phyloP scores from a whole-genome alignment of 2,113 vertebrate genomes.

The Platichthys stellatus region DNA sequence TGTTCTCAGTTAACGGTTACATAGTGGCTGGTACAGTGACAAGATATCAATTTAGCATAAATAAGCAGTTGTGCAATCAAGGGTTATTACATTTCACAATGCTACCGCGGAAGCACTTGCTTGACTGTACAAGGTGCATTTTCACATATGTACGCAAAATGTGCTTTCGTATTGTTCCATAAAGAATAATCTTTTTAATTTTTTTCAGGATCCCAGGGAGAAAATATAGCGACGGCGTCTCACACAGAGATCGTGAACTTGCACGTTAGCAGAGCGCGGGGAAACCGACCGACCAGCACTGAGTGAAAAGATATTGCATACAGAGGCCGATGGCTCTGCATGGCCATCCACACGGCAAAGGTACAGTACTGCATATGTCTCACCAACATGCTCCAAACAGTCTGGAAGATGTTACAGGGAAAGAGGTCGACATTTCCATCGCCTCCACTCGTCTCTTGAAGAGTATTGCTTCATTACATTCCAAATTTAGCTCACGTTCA shows the following conservation, averaged over 20 bases:
- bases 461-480: constrained; percentile 74
- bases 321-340: constrained; percentile 62
- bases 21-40: constrained; percentile 74
- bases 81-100: constrained; percentile 72
- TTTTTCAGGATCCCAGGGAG: constrained; percentile 37
- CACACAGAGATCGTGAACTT: constrained; percentile 47
- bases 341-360: constrained; percentile 62
- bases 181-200: constrained; percentile 16
- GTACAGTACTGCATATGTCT: constrained; percentile 54
- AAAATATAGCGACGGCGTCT: constrained; percentile 43
- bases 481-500: constrained; percentile 65
- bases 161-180: constrained; percentile 56
- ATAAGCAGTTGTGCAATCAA: constrained; percentile 74
- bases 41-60: constrained; percentile 68
- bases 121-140: constrained; percentile 72
- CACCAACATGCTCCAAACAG: constrained; percentile 58
- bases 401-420: constrained; percentile 42
- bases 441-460: constrained; percentile 28
- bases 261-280: constrained; percentile 34
- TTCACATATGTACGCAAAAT: constrained; percentile 71
- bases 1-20: constrained; percentile 72
- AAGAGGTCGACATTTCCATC: constrained; percentile 57
- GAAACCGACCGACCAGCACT: constrained; percentile 32
- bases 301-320: constrained; percentile 54
- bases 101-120: constrained; percentile 68